Conservation (phyloP, 1,140 invertebrate species). For the Drosophila funebris region DNA sequence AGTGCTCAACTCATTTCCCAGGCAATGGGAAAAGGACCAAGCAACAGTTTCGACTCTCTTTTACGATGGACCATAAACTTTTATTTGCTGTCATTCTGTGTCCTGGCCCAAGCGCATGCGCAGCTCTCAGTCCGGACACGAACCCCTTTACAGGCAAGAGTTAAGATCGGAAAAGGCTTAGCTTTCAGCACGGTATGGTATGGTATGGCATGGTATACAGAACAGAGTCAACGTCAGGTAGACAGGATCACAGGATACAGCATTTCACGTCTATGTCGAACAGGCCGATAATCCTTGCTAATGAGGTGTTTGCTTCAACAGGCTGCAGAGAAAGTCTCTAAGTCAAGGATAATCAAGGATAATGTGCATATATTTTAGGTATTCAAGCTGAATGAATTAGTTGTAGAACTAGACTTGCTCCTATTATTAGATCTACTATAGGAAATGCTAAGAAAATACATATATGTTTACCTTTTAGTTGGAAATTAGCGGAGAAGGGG, state of each 20-base stretch:
- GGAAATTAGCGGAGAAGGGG: too few relatives aligned
- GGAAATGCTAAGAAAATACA: neutral
- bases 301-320: slow-evolving; percentile 63
- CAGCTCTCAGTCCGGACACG: slow-evolving; percentile 51
- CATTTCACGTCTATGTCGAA: slow-evolving; percentile 10
- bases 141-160: slow-evolving; percentile 77
- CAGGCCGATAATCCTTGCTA: slow-evolving; percentile 68
- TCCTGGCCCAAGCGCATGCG: slow-evolving; percentile 45
- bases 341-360: slow-evolving; percentile 71
- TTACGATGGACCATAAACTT: slow-evolving; percentile 73
- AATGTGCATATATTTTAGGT: slow-evolving; percentile 8
- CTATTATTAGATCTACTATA: neutral
- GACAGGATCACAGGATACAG: neutral
- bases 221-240: slow-evolving; percentile 67
- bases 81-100: slow-evolving; percentile 76
- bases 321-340: slow-evolving; percentile 52
- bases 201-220: neutral
- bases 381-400: slow-evolving; percentile 32
- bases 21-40: neutral
- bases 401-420: neutral
- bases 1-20: slow-evolving; percentile 23
- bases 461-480: neutral
- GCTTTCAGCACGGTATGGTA: slow-evolving; percentile 45
- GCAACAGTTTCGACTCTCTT: slow-evolving; percentile 39
- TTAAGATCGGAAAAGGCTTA: slow-evolving; percentile 72